A percentile compares a stretch with the other conserved stretches of the same genome.
phyloP scores from a whole-genome alignment of 2,797 vertebrate species.

The Luscinia megarhynchos region DNA sequence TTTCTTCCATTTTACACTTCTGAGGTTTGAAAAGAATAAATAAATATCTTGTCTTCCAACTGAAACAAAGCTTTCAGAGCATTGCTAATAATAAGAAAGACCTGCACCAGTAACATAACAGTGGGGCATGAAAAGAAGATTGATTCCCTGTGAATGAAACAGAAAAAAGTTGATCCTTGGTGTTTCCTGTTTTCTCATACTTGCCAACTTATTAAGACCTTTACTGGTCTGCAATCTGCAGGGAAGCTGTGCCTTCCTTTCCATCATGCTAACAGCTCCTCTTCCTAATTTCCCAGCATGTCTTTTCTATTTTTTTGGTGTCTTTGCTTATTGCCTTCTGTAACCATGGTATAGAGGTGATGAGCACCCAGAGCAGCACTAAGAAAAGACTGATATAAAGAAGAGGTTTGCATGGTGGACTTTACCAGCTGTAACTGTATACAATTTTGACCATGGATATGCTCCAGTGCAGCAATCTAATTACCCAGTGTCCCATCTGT shows the following conservation, averaged over 20 bases:
- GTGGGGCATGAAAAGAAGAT: not conserved
- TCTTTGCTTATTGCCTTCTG: not conserved
- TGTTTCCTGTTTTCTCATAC: not conserved
- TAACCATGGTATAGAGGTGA: not conserved
- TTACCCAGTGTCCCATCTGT: not conserved
- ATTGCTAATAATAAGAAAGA: not conserved
- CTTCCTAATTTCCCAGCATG: not conserved
- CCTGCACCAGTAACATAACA: not conserved
- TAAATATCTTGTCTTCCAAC: not conserved
- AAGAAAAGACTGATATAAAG: not conserved
- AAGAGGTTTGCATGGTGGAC: not conserved
- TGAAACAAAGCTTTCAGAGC: not conserved
- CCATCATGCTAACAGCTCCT: not conserved
- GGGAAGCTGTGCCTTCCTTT: not conserved
- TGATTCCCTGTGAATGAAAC: not conserved
- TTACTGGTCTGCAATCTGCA: not conserved
- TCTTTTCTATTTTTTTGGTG: not conserved
- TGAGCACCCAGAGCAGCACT: not conserved
- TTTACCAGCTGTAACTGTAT: not conserved
- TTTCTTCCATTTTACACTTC: not conserved
- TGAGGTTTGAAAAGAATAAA: not conserved
- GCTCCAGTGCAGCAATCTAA: not conserved
- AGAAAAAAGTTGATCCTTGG: not conserved
- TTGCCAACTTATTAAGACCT: not conserved
- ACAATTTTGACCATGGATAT: not conserved